Conservation (phyloP, 1,140 invertebrate species). For the Ips typographus region DNA sequence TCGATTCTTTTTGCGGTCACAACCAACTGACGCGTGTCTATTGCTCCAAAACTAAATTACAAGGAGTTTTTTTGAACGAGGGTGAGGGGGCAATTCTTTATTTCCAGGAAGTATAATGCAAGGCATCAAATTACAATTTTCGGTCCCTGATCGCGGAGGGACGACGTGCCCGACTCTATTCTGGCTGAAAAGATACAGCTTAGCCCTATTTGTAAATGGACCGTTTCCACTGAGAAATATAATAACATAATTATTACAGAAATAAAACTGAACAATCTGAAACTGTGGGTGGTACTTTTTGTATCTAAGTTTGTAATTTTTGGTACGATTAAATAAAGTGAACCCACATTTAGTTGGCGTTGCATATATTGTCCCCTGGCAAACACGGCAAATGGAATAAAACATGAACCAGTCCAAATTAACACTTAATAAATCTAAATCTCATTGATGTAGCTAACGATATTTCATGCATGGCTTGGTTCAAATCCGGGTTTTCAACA, state of each 20-base stretch:
- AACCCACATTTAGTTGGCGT: too few species aligned
- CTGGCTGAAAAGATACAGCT: constrained; percentile 5
- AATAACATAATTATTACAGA: background rate
- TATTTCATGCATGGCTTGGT: constrained; percentile 36
- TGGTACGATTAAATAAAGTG: too few species aligned
- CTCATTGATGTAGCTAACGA: constrained; percentile 36
- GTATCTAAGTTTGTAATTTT: too few species aligned
- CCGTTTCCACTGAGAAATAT: constrained; percentile 3
- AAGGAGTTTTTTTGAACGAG: constrained; percentile 28
- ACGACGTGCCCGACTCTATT: background rate
- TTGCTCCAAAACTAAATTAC: constrained; percentile 21
- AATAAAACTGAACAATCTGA: background rate
- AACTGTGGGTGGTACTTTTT: too few species aligned
- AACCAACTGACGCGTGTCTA: constrained; percentile 17
- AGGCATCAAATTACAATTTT: constrained; percentile 37
- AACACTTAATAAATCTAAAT: constrained; percentile 40
- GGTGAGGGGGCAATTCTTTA: constrained; percentile 30
- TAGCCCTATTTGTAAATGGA: background rate
- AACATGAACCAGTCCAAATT: constrained; percentile 26
- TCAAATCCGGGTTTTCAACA: constrained; percentile 34
- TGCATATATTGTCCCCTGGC: background rate
- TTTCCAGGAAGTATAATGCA: constrained; percentile 26
- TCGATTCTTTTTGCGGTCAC: constrained; percentile 1
- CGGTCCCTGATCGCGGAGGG: constrained; percentile 24
- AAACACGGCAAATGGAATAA: constrained; percentile 17